Evolutionary conservation across 2,797 vertebrate species (phyloP).

Genomic region (Otolemur crassicaudatus): DNA sequence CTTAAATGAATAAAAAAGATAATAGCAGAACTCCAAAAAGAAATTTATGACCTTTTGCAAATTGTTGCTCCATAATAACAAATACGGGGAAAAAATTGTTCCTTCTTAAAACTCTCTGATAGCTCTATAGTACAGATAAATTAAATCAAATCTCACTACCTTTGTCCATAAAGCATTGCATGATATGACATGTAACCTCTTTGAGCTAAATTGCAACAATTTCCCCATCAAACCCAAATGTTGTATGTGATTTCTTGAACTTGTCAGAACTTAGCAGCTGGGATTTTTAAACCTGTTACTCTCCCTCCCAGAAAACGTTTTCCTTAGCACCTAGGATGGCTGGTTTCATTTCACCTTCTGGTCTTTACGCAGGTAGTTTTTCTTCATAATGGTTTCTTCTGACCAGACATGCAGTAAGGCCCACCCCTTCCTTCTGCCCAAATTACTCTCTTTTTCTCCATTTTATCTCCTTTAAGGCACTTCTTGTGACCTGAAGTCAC

Average conservation of each 20-base stretch:
- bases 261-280: neutral
- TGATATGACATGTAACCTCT: neutral
- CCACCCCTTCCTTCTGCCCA: no score
- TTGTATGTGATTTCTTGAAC: neutral
- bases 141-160: no score
- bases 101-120: neutral
- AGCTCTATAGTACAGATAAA: no score
- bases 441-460: neutral
- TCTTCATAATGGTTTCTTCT: neutral
- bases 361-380: fast-evolving
- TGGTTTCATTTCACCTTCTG: neutral
- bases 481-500: neutral
- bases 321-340: neutral
- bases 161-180: no score
- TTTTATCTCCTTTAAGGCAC: neutral
- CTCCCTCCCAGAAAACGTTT: neutral
- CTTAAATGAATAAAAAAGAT: neutral
- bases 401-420: neutral
- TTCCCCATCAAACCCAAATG: neutral
- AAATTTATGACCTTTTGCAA: neutral
- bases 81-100: neutral
- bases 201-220: neutral
- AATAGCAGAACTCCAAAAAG: neutral
- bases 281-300: neutral
- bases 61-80: neutral